A percentile compares a stretch with the other conserved stretches of the same genome.
Conservation (phyloP, 1,140 invertebrate genomes). For the Caenorhabditis tropicalis region DNA sequence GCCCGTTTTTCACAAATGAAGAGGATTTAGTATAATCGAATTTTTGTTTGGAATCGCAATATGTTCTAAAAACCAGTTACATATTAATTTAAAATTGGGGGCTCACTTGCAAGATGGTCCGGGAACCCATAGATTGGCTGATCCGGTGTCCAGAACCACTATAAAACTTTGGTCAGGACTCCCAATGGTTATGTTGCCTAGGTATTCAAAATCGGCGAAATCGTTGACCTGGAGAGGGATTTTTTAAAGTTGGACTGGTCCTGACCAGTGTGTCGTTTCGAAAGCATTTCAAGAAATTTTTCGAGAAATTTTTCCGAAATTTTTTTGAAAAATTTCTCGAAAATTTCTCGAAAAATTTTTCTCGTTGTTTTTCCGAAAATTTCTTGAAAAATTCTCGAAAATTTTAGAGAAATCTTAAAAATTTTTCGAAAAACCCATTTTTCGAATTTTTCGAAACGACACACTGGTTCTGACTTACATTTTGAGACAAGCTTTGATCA, state of each 20-base stretch:
- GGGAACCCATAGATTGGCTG: constrained; percentile 5
- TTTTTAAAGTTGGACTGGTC: too few species aligned
- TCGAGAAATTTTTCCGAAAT: too few species aligned
- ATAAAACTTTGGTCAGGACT: constrained; percentile 23
- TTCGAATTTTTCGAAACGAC: too few species aligned
- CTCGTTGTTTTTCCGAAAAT: too few species aligned
- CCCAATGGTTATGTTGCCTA: constrained; percentile 50
- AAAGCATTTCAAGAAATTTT: too few species aligned
- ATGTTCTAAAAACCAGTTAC: neutral
- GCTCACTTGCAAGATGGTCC: neutral
- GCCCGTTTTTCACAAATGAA: constrained; percentile 34
- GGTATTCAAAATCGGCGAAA: constrained; percentile 37
- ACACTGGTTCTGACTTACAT: too few species aligned
- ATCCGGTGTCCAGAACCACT: constrained; percentile 43
- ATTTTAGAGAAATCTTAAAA: too few species aligned
- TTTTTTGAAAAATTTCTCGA: too few species aligned
- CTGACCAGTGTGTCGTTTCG: too few species aligned
- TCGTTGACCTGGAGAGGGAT: neutral
- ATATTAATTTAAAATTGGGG: neutral
- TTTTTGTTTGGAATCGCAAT: neutral
- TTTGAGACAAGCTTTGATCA: neutral
- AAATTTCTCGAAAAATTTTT: too few species aligned
- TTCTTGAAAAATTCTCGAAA: too few species aligned
- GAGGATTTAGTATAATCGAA: constrained; percentile 32
- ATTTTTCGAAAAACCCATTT: too few species aligned